Conservation (phyloP, 2,888 invertebrate species). For the Buathra laborator region DNA sequence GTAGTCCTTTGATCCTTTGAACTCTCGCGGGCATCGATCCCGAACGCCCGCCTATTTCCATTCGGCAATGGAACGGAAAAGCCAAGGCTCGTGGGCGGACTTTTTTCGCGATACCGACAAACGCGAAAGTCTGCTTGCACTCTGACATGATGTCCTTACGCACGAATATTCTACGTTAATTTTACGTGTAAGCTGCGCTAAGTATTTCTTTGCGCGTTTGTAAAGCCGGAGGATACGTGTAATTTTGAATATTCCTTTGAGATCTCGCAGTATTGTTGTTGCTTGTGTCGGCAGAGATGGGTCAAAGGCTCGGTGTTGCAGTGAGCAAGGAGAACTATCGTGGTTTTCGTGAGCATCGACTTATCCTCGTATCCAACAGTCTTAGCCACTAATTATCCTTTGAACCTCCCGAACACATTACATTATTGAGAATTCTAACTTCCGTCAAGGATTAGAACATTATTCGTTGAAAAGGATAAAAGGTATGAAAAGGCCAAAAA, state of each 20-base stretch:
- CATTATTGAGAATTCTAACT: neutral
- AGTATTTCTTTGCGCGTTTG: neutral
- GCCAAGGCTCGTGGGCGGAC: neutral
- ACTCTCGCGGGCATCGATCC: constrained; percentile 54
- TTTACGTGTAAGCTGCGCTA: neutral
- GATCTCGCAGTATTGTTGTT: constrained; percentile 32
- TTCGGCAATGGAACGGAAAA: constrained; percentile 35
- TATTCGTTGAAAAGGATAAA: neutral
- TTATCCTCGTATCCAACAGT: too few relatives aligned
- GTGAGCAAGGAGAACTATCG: neutral
- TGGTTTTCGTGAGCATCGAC: constrained; percentile 14
- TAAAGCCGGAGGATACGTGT: constrained; percentile 14
- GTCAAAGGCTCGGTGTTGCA: constrained; percentile 34
- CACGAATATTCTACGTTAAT: constrained; percentile 1
- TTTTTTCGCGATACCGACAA: neutral
- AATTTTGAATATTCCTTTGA: constrained; percentile 55
- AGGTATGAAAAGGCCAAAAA: neutral
- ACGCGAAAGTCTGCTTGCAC: constrained; percentile 5
- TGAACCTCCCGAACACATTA: too few relatives aligned
- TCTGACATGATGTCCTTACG: neutral
- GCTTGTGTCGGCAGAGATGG: constrained; percentile 5
- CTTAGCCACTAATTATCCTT: too few relatives aligned
- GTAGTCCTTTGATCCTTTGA: constrained; percentile 61
- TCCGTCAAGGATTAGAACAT: neutral
- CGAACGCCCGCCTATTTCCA: constrained; percentile 44